Conservation (phyloP, 2,113 vertebrate genomes). For the Ictalurus furcatus region DNA sequence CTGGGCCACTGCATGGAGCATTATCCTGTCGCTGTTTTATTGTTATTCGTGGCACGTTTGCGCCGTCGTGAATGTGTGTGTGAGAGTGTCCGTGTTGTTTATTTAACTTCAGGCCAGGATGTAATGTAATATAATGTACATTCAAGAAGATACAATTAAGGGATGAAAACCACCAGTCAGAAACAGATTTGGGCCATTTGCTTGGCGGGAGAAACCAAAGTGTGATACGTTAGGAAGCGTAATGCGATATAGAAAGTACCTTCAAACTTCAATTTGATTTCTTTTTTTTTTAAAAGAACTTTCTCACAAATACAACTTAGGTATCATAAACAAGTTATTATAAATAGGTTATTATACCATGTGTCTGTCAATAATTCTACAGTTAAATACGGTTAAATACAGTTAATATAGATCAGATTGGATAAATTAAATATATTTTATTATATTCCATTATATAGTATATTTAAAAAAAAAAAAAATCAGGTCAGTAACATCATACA, state of each 20-base stretch:
- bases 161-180: background rate
- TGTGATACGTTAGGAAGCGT: background rate
- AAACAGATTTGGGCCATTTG: background rate
- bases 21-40: conserved; percentile 22
- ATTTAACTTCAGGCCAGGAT: background rate
- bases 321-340: too few species aligned
- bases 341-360: too few species aligned
- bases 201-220: background rate
- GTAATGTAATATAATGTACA: conserved; percentile 6
- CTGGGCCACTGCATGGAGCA: conserved; percentile 4
- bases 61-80: background rate
- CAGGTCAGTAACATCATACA: too few species aligned
- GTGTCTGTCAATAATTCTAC: too few species aligned
- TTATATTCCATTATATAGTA: too few species aligned
- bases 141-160: background rate
- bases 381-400: too few species aligned
- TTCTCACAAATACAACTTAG: too few species aligned
- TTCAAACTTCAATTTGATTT: background rate
- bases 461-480: too few species aligned
- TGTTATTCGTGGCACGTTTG: background rate
- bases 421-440: too few species aligned
- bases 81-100: conserved; percentile 4
- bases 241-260: background rate
- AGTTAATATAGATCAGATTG: too few species aligned
- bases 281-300: too few species aligned